Conservation (phyloP, 2,113 vertebrate genomes). For the Tragelaphus imberbis region DNA sequence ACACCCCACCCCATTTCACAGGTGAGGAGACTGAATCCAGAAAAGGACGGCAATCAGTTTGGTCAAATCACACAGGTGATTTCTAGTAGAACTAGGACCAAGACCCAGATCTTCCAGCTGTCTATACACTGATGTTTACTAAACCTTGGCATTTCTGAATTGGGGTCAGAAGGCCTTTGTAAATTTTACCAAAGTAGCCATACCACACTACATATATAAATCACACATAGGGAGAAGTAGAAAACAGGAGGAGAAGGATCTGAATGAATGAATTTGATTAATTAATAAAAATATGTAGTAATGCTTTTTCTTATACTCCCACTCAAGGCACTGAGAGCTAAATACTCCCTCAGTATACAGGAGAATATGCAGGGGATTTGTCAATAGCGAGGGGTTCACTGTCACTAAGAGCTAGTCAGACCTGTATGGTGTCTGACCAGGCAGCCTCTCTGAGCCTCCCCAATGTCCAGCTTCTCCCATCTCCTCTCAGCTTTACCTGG, state of each 20-base stretch:
- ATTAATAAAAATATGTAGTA: background rate
- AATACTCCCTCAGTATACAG: background rate
- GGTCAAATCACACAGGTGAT: background rate
- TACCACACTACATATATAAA: background rate
- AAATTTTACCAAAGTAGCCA: background rate
- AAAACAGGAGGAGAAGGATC: background rate
- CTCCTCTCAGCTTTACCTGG: background rate
- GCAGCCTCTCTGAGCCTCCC: background rate
- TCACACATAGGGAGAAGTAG: rapidly evolving
- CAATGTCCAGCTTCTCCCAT: rapidly evolving
- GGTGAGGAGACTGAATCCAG: background rate
- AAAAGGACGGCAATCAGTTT: background rate
- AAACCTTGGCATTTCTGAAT: background rate
- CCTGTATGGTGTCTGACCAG: background rate
- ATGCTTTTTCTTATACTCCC: background rate
- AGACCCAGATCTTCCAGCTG: background rate
- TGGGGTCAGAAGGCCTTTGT: background rate
- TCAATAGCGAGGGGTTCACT: background rate
- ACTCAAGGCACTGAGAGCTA: background rate
- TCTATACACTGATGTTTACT: background rate
- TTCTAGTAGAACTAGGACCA: background rate
- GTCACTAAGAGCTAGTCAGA: background rate
- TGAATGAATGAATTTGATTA: background rate
- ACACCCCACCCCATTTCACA: background rate
- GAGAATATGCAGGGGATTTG: background rate